Evolutionary conservation across 1,140 invertebrate species (phyloP).

Genomic region (Probaryconus sp.): DNA sequence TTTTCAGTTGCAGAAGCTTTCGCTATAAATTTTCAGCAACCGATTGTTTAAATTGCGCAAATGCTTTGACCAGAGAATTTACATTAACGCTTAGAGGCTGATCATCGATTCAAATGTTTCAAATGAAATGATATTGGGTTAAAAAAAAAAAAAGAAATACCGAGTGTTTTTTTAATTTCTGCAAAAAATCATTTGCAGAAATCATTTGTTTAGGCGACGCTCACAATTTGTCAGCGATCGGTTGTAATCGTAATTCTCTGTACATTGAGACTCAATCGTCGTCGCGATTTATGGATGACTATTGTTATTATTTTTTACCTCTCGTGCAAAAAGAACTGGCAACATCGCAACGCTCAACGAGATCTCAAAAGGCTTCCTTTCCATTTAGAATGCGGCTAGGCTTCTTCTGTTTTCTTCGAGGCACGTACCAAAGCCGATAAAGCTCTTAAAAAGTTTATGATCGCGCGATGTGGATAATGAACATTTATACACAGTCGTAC

Average conservation of each 20-base stretch:
- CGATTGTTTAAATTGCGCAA: constrained; percentile 5
- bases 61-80: too few species aligned
- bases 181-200: too few species aligned
- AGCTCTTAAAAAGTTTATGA: constrained; percentile 58
- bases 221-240: constrained; percentile 28
- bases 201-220: too few species aligned
- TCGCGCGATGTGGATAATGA: constrained; percentile 39
- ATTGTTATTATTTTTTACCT: constrained; percentile 41
- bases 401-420: constrained; percentile 59
- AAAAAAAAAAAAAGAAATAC: too few species aligned
- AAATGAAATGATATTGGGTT: too few species aligned
- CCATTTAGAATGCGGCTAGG: constrained; percentile 53
- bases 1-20: constrained; percentile 48
- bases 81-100: too few species aligned
- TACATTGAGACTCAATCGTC: constrained; percentile 28
- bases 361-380: constrained; percentile 54
- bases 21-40: constrained; percentile 2
- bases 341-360: constrained; percentile 30
- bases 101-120: too few species aligned
- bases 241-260: constrained; percentile 28
- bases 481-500: constrained; percentile 29
- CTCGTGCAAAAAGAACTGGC: constrained; percentile 45
- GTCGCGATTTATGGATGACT: constrained; percentile 37
- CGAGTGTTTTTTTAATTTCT: too few species aligned
- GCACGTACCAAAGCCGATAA: constrained; percentile 58